Conservation (phyloP, 2,888 invertebrate genomes). For the Conchocele bisecta region DNA sequence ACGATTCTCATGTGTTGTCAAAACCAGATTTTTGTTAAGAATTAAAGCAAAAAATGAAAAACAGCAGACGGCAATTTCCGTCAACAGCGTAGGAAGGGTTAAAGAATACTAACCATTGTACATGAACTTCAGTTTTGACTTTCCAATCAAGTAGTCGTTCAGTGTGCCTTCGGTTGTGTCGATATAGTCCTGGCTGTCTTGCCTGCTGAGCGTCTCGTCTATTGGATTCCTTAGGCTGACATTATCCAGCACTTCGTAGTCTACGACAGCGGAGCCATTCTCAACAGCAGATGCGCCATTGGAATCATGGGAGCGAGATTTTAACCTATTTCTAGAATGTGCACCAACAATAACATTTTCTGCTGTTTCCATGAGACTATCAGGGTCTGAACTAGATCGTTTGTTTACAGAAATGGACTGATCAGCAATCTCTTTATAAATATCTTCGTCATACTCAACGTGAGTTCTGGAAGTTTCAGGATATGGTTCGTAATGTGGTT, state of each 20-base stretch:
- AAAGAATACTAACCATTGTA: slow-evolving; percentile 43
- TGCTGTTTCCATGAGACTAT: slow-evolving; percentile 54
- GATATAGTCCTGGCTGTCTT: slow-evolving; percentile 48
- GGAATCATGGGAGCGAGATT: neutral
- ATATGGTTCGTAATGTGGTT: neutral
- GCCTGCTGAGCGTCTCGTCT: slow-evolving; percentile 5
- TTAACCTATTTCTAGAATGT: neutral
- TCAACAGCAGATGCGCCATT: neutral
- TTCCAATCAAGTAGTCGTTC: slow-evolving; percentile 48
- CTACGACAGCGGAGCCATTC: slow-evolving; percentile 10
- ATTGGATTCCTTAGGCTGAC: neutral
- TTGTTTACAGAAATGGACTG: slow-evolving; percentile 17
- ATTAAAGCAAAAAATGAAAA: no score
- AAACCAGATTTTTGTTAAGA: no score
- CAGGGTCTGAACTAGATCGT: slow-evolving; percentile 25
- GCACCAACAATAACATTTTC: slow-evolving; percentile 43
- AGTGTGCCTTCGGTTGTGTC: slow-evolving; percentile 34
- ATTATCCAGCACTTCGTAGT: slow-evolving; percentile 25
- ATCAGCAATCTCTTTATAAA: slow-evolving; percentile 33
- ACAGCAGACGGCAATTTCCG: no score
- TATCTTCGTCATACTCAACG: slow-evolving; percentile 47
- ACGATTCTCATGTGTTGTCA: no score
- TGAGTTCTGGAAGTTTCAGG: neutral
- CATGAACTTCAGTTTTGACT: slow-evolving; percentile 50
- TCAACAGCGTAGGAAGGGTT: neutral